Conservation (phyloP, 1,140 invertebrate genomes). For the Drosophila carrolli region DNA sequence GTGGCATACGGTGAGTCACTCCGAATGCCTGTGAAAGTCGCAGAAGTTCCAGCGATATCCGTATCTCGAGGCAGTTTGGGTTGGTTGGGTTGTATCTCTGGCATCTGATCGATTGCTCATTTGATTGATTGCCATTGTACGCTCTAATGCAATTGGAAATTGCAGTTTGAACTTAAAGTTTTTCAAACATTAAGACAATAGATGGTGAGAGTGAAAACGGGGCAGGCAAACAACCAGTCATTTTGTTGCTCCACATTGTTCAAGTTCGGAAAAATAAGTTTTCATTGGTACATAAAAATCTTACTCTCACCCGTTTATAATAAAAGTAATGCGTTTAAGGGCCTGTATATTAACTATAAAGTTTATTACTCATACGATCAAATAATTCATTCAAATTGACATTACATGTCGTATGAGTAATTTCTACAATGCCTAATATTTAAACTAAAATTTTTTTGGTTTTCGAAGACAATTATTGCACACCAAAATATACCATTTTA, state of each 20-base stretch:
- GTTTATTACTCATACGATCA: no score
- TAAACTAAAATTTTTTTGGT: no score
- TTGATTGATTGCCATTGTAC: slow-evolving; percentile 41
- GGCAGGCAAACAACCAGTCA: neutral
- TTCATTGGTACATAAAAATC: no score
- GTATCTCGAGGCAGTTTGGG: slow-evolving; percentile 12
- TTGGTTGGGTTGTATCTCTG: slow-evolving; percentile 18
- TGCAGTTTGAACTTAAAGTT: slow-evolving; percentile 33
- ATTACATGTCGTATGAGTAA: no score
- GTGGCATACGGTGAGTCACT: slow-evolving; percentile 35
- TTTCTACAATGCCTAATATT: no score
- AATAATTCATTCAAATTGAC: no score
- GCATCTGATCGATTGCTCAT: slow-evolving; percentile 30
- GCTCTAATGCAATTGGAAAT: slow-evolving; percentile 27
- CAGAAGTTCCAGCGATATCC: slow-evolving; percentile 9
- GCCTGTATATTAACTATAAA: no score
- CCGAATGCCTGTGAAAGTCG: slow-evolving; percentile 48
- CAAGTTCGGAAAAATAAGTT: neutral
- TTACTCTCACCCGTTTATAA: neutral
- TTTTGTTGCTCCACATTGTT: neutral
- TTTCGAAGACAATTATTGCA: no score
- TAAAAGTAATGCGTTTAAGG: no score
- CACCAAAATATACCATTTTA: no score
- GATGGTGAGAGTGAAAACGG: slow-evolving; percentile 26
- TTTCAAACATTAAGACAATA: slow-evolving; percentile 30